phyloP scores from a whole-genome alignment of 2,888 invertebrate species.

The Erebia epiphron region DNA sequence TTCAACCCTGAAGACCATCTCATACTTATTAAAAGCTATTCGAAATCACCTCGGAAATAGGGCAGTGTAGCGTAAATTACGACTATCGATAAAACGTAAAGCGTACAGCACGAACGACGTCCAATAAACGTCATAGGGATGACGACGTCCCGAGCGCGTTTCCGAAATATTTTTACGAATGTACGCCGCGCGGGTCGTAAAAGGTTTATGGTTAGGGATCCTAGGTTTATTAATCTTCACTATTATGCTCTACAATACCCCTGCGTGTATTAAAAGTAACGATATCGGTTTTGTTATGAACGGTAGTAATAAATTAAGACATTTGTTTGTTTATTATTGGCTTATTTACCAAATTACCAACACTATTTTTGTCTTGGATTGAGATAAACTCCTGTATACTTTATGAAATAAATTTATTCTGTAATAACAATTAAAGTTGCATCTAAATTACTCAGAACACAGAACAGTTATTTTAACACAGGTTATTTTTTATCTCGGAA shows the following conservation, averaged over 20 bases:
- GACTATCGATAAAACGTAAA: constrained; percentile 54
- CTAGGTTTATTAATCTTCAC: constrained; percentile 69
- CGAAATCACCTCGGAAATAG: constrained; percentile 31
- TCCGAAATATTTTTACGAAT: constrained; percentile 76
- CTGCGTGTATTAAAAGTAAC: constrained; percentile 31
- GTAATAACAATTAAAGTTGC: too few relatives aligned
- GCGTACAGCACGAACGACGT: constrained; percentile 43
- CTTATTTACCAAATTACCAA: neutral
- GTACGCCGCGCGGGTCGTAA: constrained; percentile 69
- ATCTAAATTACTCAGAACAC: too few relatives aligned
- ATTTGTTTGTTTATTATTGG: neutral
- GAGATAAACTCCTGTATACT: too few relatives aligned
- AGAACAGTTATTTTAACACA: too few relatives aligned
- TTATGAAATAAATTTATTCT: too few relatives aligned
- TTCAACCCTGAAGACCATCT: neutral
- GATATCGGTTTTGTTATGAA: constrained; percentile 24
- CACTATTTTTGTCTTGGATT: neutral
- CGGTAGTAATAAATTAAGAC: neutral
- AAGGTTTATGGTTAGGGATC: constrained; percentile 66
- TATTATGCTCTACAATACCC: constrained; percentile 39
- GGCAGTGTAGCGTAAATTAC: constrained; percentile 44
- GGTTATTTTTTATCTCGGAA: too few relatives aligned
- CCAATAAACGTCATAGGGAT: constrained; percentile 52
- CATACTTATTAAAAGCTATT: constrained; percentile 26
- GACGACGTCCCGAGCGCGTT: constrained; percentile 54